Conservation (phyloP, 2,113 vertebrate species). For the Polypterus senegalus region DNA sequence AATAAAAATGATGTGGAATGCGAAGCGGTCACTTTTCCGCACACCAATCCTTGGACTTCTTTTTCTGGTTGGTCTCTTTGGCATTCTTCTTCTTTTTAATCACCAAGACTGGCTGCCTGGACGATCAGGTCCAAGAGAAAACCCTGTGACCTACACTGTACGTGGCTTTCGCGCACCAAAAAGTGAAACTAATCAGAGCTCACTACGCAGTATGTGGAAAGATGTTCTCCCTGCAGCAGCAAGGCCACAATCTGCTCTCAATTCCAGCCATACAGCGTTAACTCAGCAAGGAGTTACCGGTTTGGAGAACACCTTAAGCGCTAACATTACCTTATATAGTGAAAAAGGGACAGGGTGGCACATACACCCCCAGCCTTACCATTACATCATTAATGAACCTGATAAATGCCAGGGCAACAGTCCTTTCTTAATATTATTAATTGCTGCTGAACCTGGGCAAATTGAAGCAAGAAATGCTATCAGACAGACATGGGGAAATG, state of each 20-base stretch:
- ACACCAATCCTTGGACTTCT: slow-evolving; percentile 60
- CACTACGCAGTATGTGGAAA: slow-evolving; percentile 51
- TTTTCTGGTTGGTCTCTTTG: slow-evolving; percentile 62
- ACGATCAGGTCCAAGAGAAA: slow-evolving; percentile 54
- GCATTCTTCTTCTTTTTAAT: slow-evolving; percentile 64
- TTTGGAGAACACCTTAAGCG: slow-evolving; percentile 47
- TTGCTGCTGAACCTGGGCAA: slow-evolving; percentile 75
- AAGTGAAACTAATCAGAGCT: slow-evolving; percentile 58
- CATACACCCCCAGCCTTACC: slow-evolving; percentile 53
- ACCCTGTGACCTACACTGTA: slow-evolving; percentile 58
- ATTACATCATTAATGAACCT: slow-evolving; percentile 77
- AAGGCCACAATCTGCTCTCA: slow-evolving; percentile 43
- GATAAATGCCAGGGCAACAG: slow-evolving; percentile 59
- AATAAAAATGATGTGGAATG: slow-evolving; percentile 88
- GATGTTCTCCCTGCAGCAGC: slow-evolving; percentile 47
- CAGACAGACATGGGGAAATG: slow-evolving; percentile 89
- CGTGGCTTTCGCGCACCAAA: slow-evolving; percentile 57
- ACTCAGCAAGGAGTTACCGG: slow-evolving; percentile 45
- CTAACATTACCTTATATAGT: slow-evolving; percentile 60
- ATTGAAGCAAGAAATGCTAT: slow-evolving; percentile 79
- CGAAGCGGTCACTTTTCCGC: slow-evolving; percentile 83
- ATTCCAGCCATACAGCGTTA: slow-evolving; percentile 43
- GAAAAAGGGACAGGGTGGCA: slow-evolving; percentile 37
- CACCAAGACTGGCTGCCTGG: slow-evolving; percentile 69
- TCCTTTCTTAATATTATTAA: slow-evolving; percentile 80